Base-by-base conservation (phyloP, 2,888 invertebrate genomes). In the Baccha elongata region DNA sequence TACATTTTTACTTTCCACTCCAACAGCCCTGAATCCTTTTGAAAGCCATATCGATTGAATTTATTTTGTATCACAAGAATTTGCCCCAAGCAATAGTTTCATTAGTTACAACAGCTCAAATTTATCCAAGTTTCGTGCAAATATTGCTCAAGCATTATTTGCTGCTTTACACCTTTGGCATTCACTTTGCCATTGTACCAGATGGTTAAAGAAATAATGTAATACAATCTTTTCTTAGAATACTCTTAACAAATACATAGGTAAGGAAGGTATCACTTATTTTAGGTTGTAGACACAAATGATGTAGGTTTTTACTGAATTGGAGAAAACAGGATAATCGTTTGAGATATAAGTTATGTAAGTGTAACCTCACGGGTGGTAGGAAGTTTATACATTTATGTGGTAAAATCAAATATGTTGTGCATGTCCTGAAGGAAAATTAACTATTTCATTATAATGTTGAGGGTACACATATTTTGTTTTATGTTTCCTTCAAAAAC, bases 161-260 rank as follows among this genome's bases (percentile, higher is more conserved):
- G 19, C 1, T 50, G 19, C 35, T 53, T n/a, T n/a, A 19, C 32
- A 35, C 19, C 29, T 52, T 53, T 19, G 19, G 19, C 35, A 53
- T 19, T 53, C 53, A 21, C 53, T 53, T 53, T 35, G 32, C 35
- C 35, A 53, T 53, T n/a, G 29, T 53, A 15, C 53, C 53, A 35
- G 53, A 53, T 53, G 35, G 29, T 21, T n/a, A n/a, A n/a, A n/a
- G n/a, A n/a, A n/a, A 1, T 19, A 50, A 35, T 35, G 53, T n/a
- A 35, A 35, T 53, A 11, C 19, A 32, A 32, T 35, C 19, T 53
- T 35, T 53, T 35, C 19, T 35, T 19, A 3, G 1, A 53, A 8
- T n/a, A 8, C 19, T 35, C 35, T 19, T 19, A 35, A 11, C 4
- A 11, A 44, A 44, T 42, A 17, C 17, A 6, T 6, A 32, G 11